phyloP scores from a whole-genome alignment of 2,113 vertebrate species.

The Guaruba guarouba region DNA sequence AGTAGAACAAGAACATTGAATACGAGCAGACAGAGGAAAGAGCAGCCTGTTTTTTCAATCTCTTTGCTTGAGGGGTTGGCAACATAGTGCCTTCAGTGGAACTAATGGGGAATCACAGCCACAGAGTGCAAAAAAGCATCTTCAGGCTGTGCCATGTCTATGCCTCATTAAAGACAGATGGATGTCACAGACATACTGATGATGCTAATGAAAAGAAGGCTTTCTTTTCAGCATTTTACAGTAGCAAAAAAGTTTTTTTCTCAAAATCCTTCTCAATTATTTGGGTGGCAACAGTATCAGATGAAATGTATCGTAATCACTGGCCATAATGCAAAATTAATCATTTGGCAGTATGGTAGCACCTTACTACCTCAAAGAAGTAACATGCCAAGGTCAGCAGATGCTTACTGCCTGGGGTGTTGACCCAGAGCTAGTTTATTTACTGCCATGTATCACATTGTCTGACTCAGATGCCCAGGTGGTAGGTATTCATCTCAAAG shows the following conservation, averaged over 20 bases:
- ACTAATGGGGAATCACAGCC: slow-evolving; percentile 26
- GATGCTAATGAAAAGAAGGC: slow-evolving; percentile 41
- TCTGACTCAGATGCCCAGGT: background rate
- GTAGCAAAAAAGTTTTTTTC: slow-evolving; percentile 1
- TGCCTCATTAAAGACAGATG: slow-evolving; percentile 35
- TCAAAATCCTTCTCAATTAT: background rate
- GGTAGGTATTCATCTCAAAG: background rate
- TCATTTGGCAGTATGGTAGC: background rate
- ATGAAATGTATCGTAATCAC: background rate
- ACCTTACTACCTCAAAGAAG: background rate
- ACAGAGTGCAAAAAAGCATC: slow-evolving; percentile 28
- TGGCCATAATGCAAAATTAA: background rate
- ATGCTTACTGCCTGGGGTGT: background rate
- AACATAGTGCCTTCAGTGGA: background rate
- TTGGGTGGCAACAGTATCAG: rapidly evolving
- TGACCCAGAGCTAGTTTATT: background rate
- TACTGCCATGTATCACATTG: background rate
- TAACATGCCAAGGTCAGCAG: background rate
- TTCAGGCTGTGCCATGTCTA: slow-evolving; percentile 11
- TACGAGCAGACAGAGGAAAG: background rate
- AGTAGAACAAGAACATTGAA: slow-evolving; percentile 2
- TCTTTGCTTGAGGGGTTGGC: slow-evolving; percentile 11
- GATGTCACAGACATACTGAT: slow-evolving; percentile 2
- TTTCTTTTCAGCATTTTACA: background rate
- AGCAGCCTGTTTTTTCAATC: background rate